Conservation (phyloP, 2,888 invertebrate genomes). For the Punctoribates punctum region DNA sequence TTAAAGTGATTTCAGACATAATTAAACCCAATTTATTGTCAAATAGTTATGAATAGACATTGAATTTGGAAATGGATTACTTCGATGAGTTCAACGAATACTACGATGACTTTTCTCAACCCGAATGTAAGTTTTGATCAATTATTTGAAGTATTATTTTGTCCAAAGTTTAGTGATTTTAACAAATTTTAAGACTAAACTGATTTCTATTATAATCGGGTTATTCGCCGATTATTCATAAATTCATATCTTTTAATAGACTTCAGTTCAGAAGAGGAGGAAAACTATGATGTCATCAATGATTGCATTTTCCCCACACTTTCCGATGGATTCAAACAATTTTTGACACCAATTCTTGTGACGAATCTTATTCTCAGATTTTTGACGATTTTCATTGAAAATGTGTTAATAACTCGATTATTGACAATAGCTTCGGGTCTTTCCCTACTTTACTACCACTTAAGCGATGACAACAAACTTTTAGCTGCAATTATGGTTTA, state of each 20-base stretch:
- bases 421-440: constrained; percentile 3
- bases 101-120: not conserved
- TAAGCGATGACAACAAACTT: not conserved
- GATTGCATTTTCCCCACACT: not conserved
- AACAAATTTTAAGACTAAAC: too few species aligned
- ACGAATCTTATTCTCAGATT: not conserved
- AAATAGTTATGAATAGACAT: not conserved
- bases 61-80: not conserved
- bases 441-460: constrained; percentile 1
- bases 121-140: not conserved
- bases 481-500: not conserved
- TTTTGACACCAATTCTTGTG: not conserved
- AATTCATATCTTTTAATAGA: not conserved
- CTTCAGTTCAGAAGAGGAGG: not conserved
- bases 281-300: not conserved
- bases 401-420: not conserved
- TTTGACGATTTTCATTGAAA: not conserved
- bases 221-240: too few species aligned
- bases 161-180: too few species aligned
- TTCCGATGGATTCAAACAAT: not conserved
- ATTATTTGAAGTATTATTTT: too few species aligned
- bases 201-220: too few species aligned
- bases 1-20: too few species aligned
- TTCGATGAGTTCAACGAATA: not conserved
- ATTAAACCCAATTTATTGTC: not conserved